phyloP scores from a whole-genome alignment of 2,797 vertebrate species.

The Acrossocheilus wenchowensis region DNA sequence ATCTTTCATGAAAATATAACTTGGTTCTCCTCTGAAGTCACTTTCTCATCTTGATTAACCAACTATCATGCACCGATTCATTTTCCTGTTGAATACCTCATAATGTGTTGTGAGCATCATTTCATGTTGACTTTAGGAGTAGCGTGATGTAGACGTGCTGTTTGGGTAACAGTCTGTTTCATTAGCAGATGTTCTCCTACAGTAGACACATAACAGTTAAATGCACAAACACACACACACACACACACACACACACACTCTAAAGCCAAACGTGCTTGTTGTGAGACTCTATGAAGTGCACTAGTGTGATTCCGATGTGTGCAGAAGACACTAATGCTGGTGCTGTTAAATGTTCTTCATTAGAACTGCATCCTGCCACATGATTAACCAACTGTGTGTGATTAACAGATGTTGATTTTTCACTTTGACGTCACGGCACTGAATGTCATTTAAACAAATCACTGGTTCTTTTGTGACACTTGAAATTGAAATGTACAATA shows the following conservation, averaged over 20 bases:
- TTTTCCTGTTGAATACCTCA: not conserved
- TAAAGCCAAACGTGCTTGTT: not conserved
- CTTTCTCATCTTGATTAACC: not conserved
- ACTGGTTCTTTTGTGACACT: constrained; percentile 16
- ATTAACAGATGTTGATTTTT: constrained; percentile 22
- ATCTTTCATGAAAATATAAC: not conserved
- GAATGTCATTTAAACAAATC: constrained; percentile 17
- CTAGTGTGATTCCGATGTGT: not conserved
- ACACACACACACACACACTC: not conserved
- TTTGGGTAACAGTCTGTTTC: not conserved
- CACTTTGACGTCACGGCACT: constrained; percentile 24
- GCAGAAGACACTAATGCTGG: not conserved
- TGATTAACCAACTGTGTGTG: constrained; percentile 1
- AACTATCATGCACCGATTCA: too few relatives aligned
- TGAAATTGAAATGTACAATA: constrained; percentile 22
- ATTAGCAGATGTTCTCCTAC: not conserved
- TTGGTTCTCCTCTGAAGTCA: too few relatives aligned
- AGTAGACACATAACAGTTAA: not conserved
- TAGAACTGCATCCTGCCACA: not conserved
- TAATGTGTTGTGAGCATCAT: not conserved
- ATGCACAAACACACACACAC: not conserved
- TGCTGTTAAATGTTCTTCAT: constrained; percentile 10
- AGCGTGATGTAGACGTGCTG: not conserved
- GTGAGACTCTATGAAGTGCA: not conserved
- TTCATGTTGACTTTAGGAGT: constrained; percentile 1